Evolutionary conservation across 2,797 vertebrate genomes (phyloP).

Genomic region (Anguilla marmorata): DNA sequence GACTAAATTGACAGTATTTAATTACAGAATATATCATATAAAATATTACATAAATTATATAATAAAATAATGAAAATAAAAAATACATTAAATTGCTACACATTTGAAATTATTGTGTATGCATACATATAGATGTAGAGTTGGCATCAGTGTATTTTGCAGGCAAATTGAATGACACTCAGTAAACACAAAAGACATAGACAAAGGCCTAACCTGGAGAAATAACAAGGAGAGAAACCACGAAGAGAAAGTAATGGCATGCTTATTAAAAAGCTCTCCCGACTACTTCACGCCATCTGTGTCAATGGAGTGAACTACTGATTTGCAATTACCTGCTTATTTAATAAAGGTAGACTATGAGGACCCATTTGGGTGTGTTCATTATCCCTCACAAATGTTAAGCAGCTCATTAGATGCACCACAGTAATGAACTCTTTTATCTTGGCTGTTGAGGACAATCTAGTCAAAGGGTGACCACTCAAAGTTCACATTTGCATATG

Average conservation of each 20-base stretch:
- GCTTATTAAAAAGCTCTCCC: background rate
- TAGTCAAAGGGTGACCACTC: constrained; percentile 47
- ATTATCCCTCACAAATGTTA: constrained; percentile 60
- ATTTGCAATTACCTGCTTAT: constrained; percentile 47
- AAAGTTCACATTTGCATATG: constrained; percentile 77
- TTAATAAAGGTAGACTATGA: constrained; percentile 47
- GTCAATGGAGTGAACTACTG: background rate
- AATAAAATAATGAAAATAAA: background rate
- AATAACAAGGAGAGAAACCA: background rate
- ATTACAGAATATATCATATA: background rate
- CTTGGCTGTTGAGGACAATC: constrained; percentile 48
- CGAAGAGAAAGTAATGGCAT: background rate
- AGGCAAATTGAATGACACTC: background rate
- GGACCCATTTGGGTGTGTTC: constrained; percentile 47
- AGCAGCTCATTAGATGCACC: constrained; percentile 56
- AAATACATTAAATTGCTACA: background rate
- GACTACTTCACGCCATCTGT: background rate
- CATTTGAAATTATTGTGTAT: background rate
- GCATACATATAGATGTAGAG: background rate
- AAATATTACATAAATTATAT: background rate
- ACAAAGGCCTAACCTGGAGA: background rate
- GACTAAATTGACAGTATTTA: background rate
- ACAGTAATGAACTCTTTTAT: constrained; percentile 49
- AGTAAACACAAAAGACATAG: background rate
- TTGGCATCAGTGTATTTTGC: background rate